A percentile compares a stretch with the other conserved stretches of the same genome.
Evolutionary conservation across 2,888 invertebrate species (phyloP).

Genomic region (Cephus pulcher): DNA sequence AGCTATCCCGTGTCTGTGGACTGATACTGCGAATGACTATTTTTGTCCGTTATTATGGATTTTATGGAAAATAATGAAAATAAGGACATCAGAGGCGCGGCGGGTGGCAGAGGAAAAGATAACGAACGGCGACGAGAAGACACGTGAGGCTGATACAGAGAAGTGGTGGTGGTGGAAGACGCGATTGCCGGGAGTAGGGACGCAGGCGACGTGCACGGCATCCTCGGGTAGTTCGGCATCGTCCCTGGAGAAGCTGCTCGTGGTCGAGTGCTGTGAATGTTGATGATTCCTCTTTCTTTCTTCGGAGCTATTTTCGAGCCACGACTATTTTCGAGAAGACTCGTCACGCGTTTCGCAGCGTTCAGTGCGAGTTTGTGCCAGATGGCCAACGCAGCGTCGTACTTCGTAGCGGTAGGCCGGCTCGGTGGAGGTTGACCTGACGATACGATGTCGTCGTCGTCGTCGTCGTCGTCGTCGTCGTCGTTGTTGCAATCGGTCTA

Average conservation of each 20-base stretch:
- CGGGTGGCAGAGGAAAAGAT: no score
- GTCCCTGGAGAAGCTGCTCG: constrained; percentile 42
- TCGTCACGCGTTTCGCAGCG: constrained; percentile 58
- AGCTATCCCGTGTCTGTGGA: no score
- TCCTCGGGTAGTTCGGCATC: not conserved
- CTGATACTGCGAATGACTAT: no score
- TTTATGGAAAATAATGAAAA: no score
- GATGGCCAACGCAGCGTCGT: constrained; percentile 54
- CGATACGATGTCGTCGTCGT: constrained; percentile 28
- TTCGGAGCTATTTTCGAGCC: constrained; percentile 60
- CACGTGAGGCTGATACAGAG: no score
- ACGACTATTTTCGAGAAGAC: constrained; percentile 59
- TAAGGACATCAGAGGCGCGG: no score
- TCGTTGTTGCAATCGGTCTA: constrained; percentile 29
- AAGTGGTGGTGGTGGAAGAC: no score
- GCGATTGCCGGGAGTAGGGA: no score
- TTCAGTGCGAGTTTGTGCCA: constrained; percentile 59
- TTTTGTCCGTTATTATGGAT: no score
- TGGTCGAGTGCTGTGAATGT: constrained; percentile 34
- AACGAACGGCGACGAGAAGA: no score
- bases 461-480: constrained; percentile 38
- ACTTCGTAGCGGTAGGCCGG: constrained; percentile 33
- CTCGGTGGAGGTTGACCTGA: constrained; percentile 26
- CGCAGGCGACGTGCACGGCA: not conserved
- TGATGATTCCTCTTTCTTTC: constrained; percentile 50